A percentile compares a stretch with the other conserved stretches of the same genome.
phyloP scores from a whole-genome alignment of 37 sponge, comb jelly and placozoan genomes.

The Bolinopsis microptera region DNA sequence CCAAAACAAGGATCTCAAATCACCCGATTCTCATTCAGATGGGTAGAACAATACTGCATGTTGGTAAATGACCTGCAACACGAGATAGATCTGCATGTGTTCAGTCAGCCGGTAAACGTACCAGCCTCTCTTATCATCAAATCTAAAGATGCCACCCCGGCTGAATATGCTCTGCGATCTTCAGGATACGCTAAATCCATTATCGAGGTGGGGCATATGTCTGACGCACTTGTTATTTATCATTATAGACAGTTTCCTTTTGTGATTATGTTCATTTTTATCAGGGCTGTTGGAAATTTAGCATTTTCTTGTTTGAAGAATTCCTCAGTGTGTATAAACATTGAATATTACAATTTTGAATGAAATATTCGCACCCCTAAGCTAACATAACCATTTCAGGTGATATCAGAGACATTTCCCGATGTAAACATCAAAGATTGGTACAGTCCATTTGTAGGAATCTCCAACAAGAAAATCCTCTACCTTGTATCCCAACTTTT shows the following conservation, averaged over 20 bases:
- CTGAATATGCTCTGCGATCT: constrained; percentile 59
- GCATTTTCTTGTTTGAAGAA: not conserved
- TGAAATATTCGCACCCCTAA: no score
- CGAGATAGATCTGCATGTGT: constrained; percentile 63
- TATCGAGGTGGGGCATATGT: constrained; percentile 28
- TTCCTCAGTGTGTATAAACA: no score
- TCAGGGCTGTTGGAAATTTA: not conserved
- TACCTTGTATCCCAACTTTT: constrained; percentile 38
- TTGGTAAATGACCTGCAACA: constrained; percentile 37
- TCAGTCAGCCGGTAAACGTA: constrained; percentile 55
- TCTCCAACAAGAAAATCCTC: constrained; percentile 48
- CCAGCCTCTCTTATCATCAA: constrained; percentile 1
- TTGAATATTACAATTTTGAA: no score
- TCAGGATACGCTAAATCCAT: constrained; percentile 61
- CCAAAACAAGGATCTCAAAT: no score
- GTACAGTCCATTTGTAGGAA: constrained; percentile 53
- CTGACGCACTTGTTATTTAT: not conserved
- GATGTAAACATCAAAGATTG: constrained; percentile 64
- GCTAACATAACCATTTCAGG: not conserved
- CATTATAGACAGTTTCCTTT: not conserved
- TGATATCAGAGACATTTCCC: constrained; percentile 60
- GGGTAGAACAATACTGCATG: constrained; percentile 62
- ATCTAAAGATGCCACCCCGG: constrained; percentile 10
- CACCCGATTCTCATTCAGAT: constrained; percentile 20
- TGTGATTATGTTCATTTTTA: not conserved